Percentiles rank a stretch among this genome's conserved stretches.
These are phyloP conservation scores for Eufriesea mexicana DNA, from an alignment of 1,140 invertebrate genomes.

Conservation along the genomic window DNA sequence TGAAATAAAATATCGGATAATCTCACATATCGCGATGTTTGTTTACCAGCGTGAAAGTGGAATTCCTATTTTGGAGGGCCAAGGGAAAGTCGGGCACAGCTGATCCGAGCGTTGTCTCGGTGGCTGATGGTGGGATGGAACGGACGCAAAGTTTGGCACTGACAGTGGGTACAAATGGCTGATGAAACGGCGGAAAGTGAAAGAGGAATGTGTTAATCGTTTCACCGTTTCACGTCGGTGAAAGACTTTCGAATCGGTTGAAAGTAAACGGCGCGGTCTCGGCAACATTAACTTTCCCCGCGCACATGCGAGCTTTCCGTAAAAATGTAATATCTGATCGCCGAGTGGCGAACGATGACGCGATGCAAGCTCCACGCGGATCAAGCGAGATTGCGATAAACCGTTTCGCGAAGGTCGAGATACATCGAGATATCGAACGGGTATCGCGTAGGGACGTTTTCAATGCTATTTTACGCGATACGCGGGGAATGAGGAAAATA, in stretches of 20 bases:
- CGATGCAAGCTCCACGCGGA: background rate
- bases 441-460: background rate
- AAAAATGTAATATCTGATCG: constrained; percentile 29
- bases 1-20: too few relatives aligned
- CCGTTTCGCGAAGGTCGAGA: background rate
- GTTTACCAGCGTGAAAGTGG: too few relatives aligned
- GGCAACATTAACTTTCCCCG: constrained; percentile 17
- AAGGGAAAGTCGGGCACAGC: too few relatives aligned
- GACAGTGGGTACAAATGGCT: background rate
- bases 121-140: too few relatives aligned
- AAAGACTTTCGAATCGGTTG: constrained; percentile 29
- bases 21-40: too few relatives aligned
- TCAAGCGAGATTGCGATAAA: background rate
- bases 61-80: too few relatives aligned
- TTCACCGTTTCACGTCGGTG: constrained; percentile 14
- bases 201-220: constrained; percentile 19
- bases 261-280: constrained; percentile 17
- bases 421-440: background rate
- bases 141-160: background rate
- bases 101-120: too few relatives aligned
- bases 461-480: background rate
- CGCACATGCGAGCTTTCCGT: constrained; percentile 5
- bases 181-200: constrained; percentile 12
- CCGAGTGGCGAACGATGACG: background rate
- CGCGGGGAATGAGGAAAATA: background rate